A percentile compares a stretch with the other conserved stretches of the same genome.
Conservation (phyloP, 2,797 vertebrate genomes). For the Petrocephalus schoutedeni region DNA sequence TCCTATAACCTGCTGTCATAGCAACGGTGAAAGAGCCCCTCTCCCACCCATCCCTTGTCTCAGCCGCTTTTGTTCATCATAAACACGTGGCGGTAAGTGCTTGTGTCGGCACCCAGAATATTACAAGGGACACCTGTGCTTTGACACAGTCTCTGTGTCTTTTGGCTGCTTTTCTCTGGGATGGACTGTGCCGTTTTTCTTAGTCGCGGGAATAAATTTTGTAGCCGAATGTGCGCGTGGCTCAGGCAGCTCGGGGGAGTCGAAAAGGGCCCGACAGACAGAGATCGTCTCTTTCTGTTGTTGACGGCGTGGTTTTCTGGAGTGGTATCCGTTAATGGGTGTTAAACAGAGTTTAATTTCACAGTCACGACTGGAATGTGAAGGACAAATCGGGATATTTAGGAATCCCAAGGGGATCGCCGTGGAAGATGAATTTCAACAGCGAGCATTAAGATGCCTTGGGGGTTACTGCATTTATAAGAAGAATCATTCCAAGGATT, state of each 20-base stretch:
- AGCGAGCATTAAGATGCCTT: background rate
- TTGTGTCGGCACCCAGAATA: background rate
- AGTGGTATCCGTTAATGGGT: background rate
- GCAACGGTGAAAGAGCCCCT: background rate
- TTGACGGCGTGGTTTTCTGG: background rate
- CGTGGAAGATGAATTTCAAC: conserved; percentile 18
- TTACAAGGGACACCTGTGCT: background rate
- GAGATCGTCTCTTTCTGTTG: background rate
- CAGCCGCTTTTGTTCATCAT: background rate
- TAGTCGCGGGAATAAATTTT: background rate
- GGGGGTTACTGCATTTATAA: conserved; percentile 10
- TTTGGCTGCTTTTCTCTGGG: background rate
- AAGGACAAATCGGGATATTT: background rate
- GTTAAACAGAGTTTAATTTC: conserved; percentile 15
- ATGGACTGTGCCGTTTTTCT: background rate
- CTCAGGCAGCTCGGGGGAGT: background rate
- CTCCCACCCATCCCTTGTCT: background rate
- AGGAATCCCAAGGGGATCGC: background rate
- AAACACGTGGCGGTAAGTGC: background rate
- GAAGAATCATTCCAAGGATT: background rate
- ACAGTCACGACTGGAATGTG: background rate
- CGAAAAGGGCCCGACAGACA: background rate
- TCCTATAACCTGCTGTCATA: conserved; percentile 8
- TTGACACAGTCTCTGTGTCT: background rate
- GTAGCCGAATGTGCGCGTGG: background rate